These are phyloP conservation scores for Elegia similella DNA, from an alignment of 2,888 invertebrate species.

Conservation along the genomic window DNA sequence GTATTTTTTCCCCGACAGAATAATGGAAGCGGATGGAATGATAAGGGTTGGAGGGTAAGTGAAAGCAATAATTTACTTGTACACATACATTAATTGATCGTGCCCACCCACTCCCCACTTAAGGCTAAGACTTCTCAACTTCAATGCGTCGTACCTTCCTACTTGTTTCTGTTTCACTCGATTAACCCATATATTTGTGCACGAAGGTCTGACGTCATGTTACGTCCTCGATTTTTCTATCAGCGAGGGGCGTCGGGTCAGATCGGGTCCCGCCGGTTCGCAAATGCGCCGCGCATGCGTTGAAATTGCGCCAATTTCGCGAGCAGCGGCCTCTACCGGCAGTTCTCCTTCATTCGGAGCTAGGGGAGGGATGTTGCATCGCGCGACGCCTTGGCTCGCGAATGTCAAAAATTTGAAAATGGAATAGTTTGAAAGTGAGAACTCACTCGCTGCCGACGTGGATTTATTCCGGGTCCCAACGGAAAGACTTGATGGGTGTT, in stretches of 20 bases:
- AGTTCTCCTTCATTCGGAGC: constrained; percentile 61
- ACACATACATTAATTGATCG: constrained; percentile 24
- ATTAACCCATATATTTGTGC: constrained; percentile 73
- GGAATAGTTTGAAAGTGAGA: constrained; percentile 64
- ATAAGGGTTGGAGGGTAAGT: constrained; percentile 34
- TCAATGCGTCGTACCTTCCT: constrained; percentile 27
- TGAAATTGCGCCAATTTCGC: constrained; percentile 78
- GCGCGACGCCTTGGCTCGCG: constrained; percentile 51
- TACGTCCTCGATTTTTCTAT: constrained; percentile 79
- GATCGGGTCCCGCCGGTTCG: constrained; percentile 68
- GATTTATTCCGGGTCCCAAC: constrained; percentile 33
- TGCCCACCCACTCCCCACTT: background rate
- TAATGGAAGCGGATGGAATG: constrained; percentile 43
- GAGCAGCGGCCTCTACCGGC: constrained; percentile 73
- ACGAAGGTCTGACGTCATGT: constrained; percentile 73
- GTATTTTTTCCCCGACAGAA: constrained; percentile 47
- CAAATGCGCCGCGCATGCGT: constrained; percentile 70
- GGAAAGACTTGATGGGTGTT: constrained; percentile 42
- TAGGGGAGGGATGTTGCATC: constrained; percentile 68
- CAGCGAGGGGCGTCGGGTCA: constrained; percentile 71
- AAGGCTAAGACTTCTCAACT: constrained; percentile 14
- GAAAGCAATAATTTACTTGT: constrained; percentile 38
- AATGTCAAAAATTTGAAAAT: constrained; percentile 68
- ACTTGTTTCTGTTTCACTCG: constrained; percentile 68
- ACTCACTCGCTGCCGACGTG: constrained; percentile 35